A percentile compares a stretch with the other conserved stretches of the same genome.
Conservation (phyloP, 92 coral and sea anemone species). For the Umimayanthus chanpuru region DNA sequence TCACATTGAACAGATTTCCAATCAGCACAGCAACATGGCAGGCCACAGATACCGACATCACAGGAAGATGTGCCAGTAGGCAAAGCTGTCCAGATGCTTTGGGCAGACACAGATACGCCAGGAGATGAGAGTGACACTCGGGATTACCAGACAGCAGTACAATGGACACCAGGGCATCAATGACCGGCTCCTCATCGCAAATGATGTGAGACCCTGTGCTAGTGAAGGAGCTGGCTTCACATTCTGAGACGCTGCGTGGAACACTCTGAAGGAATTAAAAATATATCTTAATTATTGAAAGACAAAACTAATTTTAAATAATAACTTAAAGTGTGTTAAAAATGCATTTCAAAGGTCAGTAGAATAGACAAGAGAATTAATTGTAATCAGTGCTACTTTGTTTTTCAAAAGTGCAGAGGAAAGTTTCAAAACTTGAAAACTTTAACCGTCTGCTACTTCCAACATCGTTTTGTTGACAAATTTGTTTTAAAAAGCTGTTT, state of each 20-base stretch:
- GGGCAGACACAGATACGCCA: conserved; percentile 94
- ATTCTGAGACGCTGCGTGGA: conserved; percentile 76
- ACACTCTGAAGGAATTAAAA: conserved; percentile 35
- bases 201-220: conserved; percentile 81
- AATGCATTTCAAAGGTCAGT: too few species aligned
- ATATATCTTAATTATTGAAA: too few species aligned
- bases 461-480: too few species aligned
- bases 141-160: conserved; percentile 96
- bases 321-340: too few species aligned
- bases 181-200: conserved; percentile 79
- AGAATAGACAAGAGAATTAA: too few species aligned
- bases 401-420: too few species aligned
- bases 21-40: conserved; percentile 87
- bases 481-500: too few species aligned
- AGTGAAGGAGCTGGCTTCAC: conserved; percentile 80
- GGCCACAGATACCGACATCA: conserved; percentile 65
- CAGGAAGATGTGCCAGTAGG: conserved; percentile 69
- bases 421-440: too few species aligned
- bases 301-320: background rate
- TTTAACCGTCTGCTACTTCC: too few species aligned
- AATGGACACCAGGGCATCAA: conserved; percentile 87
- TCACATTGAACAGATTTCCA: conserved; percentile 93
- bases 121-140: conserved; percentile 87
- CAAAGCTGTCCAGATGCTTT: conserved; percentile 89
- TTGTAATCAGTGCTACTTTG: too few species aligned